Percentiles rank a stretch among this genome's conserved stretches.
Conservation (phyloP, 1,140 invertebrate genomes). For the Campoletis sonorensis region DNA sequence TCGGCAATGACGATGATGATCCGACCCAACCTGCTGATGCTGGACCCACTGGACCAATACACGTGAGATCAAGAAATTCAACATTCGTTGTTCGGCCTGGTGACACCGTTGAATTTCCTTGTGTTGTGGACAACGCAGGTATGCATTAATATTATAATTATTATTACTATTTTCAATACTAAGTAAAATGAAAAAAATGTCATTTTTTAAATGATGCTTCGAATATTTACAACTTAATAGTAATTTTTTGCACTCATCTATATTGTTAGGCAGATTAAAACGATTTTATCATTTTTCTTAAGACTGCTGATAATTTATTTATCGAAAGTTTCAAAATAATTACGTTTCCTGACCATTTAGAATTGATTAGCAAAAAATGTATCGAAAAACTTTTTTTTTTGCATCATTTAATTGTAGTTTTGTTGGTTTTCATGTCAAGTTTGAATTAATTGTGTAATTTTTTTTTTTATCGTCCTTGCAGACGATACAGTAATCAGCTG, state of each 20-base stretch:
- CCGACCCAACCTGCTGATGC: slow-evolving; percentile 26
- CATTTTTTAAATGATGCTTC: slow-evolving; percentile 18
- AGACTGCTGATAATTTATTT: too few relatives aligned
- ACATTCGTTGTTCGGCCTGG: slow-evolving; percentile 52
- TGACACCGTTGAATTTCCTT: slow-evolving; percentile 58
- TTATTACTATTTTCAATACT: neutral
- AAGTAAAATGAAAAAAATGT: neutral
- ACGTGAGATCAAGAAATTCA: slow-evolving; percentile 52
- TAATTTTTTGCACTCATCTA: too few relatives aligned
- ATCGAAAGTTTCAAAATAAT: too few relatives aligned
- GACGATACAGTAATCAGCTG: slow-evolving; percentile 53
- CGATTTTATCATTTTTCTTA: too few relatives aligned
- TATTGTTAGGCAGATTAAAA: neutral
- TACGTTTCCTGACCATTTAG: too few relatives aligned
- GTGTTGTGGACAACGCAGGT: slow-evolving; percentile 60
- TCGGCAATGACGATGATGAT: slow-evolving; percentile 53
- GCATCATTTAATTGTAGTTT: neutral
- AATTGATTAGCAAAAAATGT: too few relatives aligned
- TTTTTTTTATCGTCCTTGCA: slow-evolving; percentile 48
- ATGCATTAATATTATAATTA: neutral
- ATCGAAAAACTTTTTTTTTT: too few relatives aligned
- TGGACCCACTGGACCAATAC: slow-evolving; percentile 41
- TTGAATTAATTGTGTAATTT: slow-evolving; percentile 19
- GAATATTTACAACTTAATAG: neutral
- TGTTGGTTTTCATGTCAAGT: neutral